Evolutionary conservation across 1,140 invertebrate genomes (phyloP).

Genomic region (Kradibia gibbosae): DNA sequence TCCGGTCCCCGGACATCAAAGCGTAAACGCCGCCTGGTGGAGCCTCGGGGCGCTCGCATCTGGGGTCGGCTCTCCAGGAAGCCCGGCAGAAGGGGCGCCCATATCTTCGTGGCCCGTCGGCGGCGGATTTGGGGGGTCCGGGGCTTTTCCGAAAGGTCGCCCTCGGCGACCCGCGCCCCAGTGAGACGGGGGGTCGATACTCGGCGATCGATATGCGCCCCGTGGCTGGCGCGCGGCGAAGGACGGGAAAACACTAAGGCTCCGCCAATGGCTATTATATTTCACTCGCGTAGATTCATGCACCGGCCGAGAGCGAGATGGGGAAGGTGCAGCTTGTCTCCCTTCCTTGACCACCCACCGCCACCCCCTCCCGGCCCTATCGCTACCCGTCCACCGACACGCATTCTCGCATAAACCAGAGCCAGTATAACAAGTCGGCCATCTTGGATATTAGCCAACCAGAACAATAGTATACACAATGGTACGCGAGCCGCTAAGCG

Average conservation of each 20-base stretch:
- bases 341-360: neutral
- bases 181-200: neutral
- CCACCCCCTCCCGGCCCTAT: neutral
- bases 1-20: too few relatives aligned
- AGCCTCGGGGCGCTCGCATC: too few relatives aligned
- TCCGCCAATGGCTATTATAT: conserved; percentile 67
- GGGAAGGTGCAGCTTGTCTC: neutral
- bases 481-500: conserved; percentile 65
- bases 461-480: conserved; percentile 72
- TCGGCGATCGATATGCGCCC: conserved; percentile 40
- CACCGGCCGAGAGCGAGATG: neutral
- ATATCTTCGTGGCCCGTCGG: neutral
- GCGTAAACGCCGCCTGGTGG: too few relatives aligned
- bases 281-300: conserved; percentile 51
- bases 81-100: too few relatives aligned
- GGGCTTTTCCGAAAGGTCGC: conserved; percentile 41
- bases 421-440: conserved; percentile 66
- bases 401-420: conserved; percentile 44
- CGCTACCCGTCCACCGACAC: neutral
- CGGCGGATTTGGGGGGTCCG: neutral
- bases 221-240: conserved; percentile 5
- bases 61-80: too few relatives aligned
- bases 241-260: conserved; percentile 55
- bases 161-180: conserved; percentile 8
- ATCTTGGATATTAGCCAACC: conserved; percentile 72